These are phyloP conservation scores for Monomorium pharaonis DNA, from an alignment of 1,140 invertebrate genomes.

Conservation along the genomic window DNA sequence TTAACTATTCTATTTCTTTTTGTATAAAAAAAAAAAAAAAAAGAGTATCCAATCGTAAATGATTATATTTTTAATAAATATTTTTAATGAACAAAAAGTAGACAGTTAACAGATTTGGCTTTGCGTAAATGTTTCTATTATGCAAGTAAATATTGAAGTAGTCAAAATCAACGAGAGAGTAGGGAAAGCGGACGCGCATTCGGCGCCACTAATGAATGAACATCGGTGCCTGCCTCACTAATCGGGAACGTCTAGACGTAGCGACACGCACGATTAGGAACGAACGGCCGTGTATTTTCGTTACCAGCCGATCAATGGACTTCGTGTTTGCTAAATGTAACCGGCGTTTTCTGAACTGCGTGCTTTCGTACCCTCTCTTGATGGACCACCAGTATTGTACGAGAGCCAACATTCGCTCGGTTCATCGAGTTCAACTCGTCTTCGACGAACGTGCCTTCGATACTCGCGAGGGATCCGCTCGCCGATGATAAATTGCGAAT, in stretches of 20 bases:
- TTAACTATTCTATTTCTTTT: background rate
- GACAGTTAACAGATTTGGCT: background rate
- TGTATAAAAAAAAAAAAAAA: too few species aligned
- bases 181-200: constrained; percentile 1
- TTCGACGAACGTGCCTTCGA: constrained; percentile 22
- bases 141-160: background rate
- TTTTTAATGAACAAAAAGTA: background rate
- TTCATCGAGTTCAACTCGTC: constrained; percentile 54
- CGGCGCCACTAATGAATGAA: constrained; percentile 34
- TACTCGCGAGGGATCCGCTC: background rate
- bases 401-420: constrained; percentile 10
- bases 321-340: constrained; percentile 68
- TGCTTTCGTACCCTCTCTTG: background rate
- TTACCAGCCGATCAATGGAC: constrained; percentile 68
- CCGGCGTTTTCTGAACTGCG: background rate
- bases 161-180: background rate
- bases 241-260: constrained; percentile 73
- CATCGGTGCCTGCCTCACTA: constrained; percentile 45
- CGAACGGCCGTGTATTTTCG: constrained; percentile 26
- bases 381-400: constrained; percentile 52
- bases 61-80: too few species aligned
- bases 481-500: constrained; percentile 41
- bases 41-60: too few species aligned
- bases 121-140: background rate
- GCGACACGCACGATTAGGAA: constrained; percentile 69